phyloP scores from a whole-genome alignment of 37 sponge, comb jelly and placozoan species.

The Oopsacas minuta region DNA sequence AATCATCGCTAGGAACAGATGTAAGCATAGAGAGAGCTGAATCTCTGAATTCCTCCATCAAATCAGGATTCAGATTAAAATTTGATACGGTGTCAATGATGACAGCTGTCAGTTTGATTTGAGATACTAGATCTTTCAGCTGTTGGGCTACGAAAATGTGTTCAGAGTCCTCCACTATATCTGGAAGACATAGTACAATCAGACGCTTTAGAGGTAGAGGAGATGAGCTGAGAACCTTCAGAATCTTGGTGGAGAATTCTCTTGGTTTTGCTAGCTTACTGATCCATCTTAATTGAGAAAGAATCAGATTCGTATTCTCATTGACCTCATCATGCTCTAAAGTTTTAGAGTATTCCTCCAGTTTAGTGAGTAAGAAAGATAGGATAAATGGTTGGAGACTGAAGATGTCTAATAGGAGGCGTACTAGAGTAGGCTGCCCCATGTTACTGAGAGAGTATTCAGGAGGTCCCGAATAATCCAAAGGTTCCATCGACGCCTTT shows the following conservation, averaged over 20 bases:
- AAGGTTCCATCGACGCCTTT: not conserved
- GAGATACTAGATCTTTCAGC: not conserved
- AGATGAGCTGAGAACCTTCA: not conserved
- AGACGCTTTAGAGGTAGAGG: not conserved
- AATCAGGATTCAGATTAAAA: not conserved
- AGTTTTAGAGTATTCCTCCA: not conserved
- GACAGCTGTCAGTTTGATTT: not conserved
- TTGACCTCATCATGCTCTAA: not conserved
- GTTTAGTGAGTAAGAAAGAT: not conserved
- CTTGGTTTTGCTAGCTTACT: not conserved
- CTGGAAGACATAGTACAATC: not conserved
- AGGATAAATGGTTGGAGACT: not conserved
- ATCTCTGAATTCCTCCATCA: not conserved
- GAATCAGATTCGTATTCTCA: not conserved
- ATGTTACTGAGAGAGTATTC: slow-evolving; percentile 5
- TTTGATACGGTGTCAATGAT: not conserved
- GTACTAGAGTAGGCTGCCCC: not conserved
- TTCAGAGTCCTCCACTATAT: not conserved
- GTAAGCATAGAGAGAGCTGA: not conserved
- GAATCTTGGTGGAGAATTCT: not conserved
- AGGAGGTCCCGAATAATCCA: not conserved
- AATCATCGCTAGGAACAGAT: not conserved
- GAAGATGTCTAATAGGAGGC: not conserved
- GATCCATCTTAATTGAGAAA: not conserved
- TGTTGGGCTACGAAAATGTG: slow-evolving; percentile 11